Conservation (phyloP, 2,797 vertebrate species). For the Mycteria americana region DNA sequence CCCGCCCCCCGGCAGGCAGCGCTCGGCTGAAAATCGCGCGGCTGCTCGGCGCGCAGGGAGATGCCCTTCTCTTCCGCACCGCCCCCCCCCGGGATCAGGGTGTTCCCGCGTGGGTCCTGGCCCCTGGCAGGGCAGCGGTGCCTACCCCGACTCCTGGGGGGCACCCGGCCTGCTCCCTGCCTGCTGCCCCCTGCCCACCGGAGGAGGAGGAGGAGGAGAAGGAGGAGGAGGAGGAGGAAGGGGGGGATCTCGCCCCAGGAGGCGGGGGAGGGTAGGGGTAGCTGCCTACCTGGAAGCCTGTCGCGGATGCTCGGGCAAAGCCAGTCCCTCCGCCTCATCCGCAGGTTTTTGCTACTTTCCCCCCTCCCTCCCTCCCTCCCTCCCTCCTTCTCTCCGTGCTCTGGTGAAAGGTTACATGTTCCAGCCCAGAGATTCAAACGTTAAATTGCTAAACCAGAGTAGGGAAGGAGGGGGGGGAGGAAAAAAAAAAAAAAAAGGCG, state of each 20-base stretch:
- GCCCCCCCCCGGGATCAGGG: fast-evolving
- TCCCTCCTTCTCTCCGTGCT: background rate
- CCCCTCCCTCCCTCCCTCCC: background rate
- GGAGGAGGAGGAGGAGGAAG: background rate
- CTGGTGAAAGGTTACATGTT: slow-evolving; percentile 21
- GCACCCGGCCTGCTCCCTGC: background rate
- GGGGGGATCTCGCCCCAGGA: background rate
- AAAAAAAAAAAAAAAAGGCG: background rate
- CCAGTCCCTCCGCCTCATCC: background rate
- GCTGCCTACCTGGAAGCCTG: slow-evolving; percentile 38
- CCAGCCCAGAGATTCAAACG: slow-evolving; percentile 20
- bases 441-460: slow-evolving; percentile 3
- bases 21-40: background rate
- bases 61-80: background rate
- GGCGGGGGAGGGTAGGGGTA: background rate
- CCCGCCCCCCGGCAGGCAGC: slow-evolving; percentile 18
- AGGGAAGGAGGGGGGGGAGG: background rate
- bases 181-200: background rate
- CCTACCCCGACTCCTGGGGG: background rate
- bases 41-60: background rate
- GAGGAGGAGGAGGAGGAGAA: background rate
- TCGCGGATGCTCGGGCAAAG: background rate
- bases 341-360: background rate
- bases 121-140: background rate
- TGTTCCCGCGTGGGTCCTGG: background rate